Percentiles rank a stretch among this genome's conserved stretches.
Conservation (phyloP, 2,113 vertebrate genomes). For the Gambusia affinis region DNA sequence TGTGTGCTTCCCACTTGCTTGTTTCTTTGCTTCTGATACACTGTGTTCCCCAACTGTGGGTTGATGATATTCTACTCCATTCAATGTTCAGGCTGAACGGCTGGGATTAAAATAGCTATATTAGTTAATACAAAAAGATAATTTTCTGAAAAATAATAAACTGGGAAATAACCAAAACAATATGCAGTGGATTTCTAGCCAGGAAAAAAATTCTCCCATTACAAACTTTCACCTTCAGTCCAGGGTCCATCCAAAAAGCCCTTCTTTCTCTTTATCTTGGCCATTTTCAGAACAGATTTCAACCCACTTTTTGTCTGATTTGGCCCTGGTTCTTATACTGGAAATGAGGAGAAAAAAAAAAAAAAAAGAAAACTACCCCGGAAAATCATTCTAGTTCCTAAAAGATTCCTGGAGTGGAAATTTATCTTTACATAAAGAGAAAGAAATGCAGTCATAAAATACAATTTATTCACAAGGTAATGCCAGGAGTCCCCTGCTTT, state of each 20-base stretch:
- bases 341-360: too few species aligned
- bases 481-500: constrained; percentile 38
- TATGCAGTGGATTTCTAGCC: too few species aligned
- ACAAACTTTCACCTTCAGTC: neutral
- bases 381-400: too few species aligned
- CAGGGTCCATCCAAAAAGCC: neutral
- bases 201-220: neutral
- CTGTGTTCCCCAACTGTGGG: neutral
- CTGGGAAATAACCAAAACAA: too few species aligned
- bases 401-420: too few species aligned
- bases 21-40: neutral
- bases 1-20: neutral
- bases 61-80: neutral
- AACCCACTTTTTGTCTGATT: neutral
- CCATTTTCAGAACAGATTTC: neutral
- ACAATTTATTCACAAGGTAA: constrained; percentile 21
- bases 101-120: neutral
- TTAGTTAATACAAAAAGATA: too few species aligned
- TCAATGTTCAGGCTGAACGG: neutral
- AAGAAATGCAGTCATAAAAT: constrained; percentile 30
- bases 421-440: neutral
- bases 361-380: too few species aligned
- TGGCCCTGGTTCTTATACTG: too few species aligned
- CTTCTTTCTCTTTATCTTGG: neutral
- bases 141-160: too few species aligned